These are phyloP conservation scores for Listrodromus nycthemerus DNA, from an alignment of 2,888 invertebrate genomes.

Conservation along the genomic window DNA sequence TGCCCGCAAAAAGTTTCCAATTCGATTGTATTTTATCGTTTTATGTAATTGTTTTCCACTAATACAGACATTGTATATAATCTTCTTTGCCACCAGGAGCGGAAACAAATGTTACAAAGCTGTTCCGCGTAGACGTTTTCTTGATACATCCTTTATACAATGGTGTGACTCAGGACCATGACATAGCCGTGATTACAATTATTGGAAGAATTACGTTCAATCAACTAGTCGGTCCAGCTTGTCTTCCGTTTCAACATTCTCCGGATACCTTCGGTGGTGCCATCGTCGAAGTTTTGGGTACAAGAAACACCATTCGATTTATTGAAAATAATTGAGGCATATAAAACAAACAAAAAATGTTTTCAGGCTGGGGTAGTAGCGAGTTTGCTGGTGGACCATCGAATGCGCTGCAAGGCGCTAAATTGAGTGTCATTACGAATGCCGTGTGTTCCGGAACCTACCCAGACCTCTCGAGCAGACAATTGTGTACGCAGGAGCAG, in stretches of 20 bases:
- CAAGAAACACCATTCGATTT: constrained; percentile 33
- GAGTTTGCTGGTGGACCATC: constrained; percentile 86
- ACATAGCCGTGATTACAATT: constrained; percentile 86
- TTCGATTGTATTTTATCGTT: too few relatives aligned
- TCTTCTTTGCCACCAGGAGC: constrained; percentile 78
- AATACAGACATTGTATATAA: not conserved
- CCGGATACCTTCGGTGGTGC: constrained; percentile 76
- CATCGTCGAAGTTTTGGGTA: constrained; percentile 78
- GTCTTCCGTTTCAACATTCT: constrained; percentile 86
- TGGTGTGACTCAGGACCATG: constrained; percentile 80
- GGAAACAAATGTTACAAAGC: constrained; percentile 85
- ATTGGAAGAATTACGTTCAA: constrained; percentile 84
- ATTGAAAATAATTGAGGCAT: too few relatives aligned
- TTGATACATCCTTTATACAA: constrained; percentile 85
- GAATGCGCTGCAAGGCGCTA: constrained; percentile 85
- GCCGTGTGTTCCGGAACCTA: constrained; percentile 81
- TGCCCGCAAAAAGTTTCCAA: too few relatives aligned
- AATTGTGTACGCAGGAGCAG: constrained; percentile 85
- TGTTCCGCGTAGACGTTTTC: constrained; percentile 81
- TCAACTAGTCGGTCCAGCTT: constrained; percentile 87
- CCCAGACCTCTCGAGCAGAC: constrained; percentile 63
- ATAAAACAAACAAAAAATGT: not conserved
- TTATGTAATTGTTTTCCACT: too few relatives aligned
- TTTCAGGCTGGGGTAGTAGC: constrained; percentile 88
- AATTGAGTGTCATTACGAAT: constrained; percentile 85